phyloP scores from a whole-genome alignment of 2,888 invertebrate genomes.

The Troides aeacus region DNA sequence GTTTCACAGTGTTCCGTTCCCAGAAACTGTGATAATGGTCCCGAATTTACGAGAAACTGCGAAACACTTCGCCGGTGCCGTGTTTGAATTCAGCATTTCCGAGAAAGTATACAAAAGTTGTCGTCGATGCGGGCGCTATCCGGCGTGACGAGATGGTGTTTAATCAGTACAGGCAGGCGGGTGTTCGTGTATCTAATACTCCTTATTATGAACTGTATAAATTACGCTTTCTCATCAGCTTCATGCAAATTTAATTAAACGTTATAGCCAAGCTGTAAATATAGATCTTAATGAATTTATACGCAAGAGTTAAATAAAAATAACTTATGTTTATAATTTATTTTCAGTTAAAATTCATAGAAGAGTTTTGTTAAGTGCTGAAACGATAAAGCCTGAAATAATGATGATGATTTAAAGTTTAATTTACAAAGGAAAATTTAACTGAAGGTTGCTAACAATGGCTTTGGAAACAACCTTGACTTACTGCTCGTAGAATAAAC shows the following conservation, averaged over 20 bases:
- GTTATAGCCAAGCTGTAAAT: background rate
- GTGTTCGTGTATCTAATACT: background rate
- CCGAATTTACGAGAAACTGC: background rate
- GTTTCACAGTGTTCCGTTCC: background rate
- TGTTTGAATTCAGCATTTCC: slow-evolving; percentile 8
- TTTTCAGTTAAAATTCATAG: too few relatives aligned
- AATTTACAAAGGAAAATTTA: too few relatives aligned
- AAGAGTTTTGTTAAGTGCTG: too few relatives aligned
- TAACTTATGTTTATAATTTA: too few relatives aligned
- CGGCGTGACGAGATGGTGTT: slow-evolving; percentile 10
- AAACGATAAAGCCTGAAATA: too few relatives aligned
- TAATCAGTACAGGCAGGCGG: slow-evolving; percentile 1
- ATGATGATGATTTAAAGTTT: too few relatives aligned
- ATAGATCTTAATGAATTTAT: too few relatives aligned
- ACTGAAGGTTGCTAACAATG: too few relatives aligned
- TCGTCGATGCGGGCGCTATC: slow-evolving; percentile 15
- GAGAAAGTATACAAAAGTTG: slow-evolving; percentile 9
- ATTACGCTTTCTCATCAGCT: background rate
- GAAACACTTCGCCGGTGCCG: background rate
- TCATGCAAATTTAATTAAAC: background rate
- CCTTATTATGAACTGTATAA: background rate
- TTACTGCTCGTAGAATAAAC: too few relatives aligned
- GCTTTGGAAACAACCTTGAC: too few relatives aligned
- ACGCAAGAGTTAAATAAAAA: too few relatives aligned
- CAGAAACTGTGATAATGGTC: background rate